Base-by-base conservation (phyloP, 1,140 invertebrate species). In the Camponotus pennsylvanicus region DNA sequence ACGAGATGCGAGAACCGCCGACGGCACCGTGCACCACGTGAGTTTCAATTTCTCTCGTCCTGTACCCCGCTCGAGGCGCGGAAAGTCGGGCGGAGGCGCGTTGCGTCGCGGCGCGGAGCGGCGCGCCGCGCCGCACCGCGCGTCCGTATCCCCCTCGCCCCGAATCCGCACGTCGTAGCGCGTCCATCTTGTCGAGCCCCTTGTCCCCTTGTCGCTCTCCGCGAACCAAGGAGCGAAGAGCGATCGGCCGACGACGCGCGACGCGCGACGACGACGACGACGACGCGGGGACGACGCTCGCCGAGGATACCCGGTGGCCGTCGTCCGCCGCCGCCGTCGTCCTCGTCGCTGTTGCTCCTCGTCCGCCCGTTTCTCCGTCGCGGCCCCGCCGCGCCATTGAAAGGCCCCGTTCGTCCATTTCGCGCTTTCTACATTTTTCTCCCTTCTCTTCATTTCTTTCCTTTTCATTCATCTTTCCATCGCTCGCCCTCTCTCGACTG, bases 111-210 rank as follows among this genome's bases (percentile, higher is more conserved):
- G 63, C 83, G 67, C 40, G 63, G 32, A 61, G 42, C 76, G 76
- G 42, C 70, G 69, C 63, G 70, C 82, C 75, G 49, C 73, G 78
- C 73, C 76, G 18, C 57, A 37, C 57, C 64, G 45, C 40, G 88
- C 87, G 82, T 86, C 59, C 27, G 3, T 21, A 18, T 80, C 75
- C 89, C 85, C 87, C 87, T 87, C 83, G 78, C 76, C 80, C 77
- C 86, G 52, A 84, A 82, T 85, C 88, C 92, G 59, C 87, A 27
- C 27, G 27, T 27, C 27, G 70, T 75, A 76, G 66, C 84, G 88
- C 93, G 90, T 93, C 94, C 94, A 94, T 94, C 92, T 94, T 94
- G 93, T 93, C 87, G 89, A 52, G 90, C 93, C 93, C 90, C 93
- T 93, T 93, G 93, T 94, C 92, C 93, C 92, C 92, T 52, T 52